These are phyloP conservation scores for Typhlichthys subterraneus DNA, from an alignment of 2,797 vertebrate species.

Conservation along the genomic window DNA sequence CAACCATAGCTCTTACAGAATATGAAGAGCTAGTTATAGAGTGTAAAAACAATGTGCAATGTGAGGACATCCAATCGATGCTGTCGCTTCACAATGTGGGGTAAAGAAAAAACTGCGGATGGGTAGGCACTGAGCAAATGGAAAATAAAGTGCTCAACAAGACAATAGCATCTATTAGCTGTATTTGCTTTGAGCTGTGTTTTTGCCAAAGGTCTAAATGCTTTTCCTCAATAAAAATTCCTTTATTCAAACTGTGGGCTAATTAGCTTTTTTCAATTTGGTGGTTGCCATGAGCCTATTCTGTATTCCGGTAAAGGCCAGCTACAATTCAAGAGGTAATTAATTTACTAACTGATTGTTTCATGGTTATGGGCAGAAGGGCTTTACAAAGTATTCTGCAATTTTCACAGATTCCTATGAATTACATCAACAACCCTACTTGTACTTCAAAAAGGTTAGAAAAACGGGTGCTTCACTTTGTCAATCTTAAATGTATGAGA, in stretches of 20 bases:
- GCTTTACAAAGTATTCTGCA: constrained; percentile 26
- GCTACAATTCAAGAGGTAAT: constrained; percentile 50
- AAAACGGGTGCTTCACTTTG: too few species aligned
- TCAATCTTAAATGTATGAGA: too few species aligned
- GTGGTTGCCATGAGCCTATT: constrained; percentile 13
- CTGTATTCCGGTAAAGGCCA: constrained; percentile 38
- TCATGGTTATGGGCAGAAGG: constrained; percentile 38
- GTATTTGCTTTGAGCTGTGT: constrained; percentile 19
- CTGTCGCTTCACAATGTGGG: constrained; percentile 7
- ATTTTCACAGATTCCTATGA: background rate
- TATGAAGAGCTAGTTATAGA: constrained; percentile 34
- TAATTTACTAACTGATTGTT: constrained; percentile 62
- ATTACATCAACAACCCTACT: background rate
- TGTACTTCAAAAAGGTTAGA: too few species aligned
- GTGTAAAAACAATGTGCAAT: constrained; percentile 27
- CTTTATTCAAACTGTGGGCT: constrained; percentile 21
- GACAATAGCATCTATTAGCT: constrained; percentile 16
- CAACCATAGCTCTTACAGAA: constrained; percentile 19
- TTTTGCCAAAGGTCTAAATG: constrained; percentile 8
- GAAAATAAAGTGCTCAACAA: constrained; percentile 24
- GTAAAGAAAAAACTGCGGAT: constrained; percentile 15
- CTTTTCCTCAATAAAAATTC: constrained; percentile 24
- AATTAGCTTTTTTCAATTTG: constrained; percentile 35
- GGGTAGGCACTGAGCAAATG: background rate
- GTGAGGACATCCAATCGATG: constrained; percentile 36